Evolutionary conservation across 2,888 invertebrate genomes (phyloP).

Genomic region (Plebejus argus): DNA sequence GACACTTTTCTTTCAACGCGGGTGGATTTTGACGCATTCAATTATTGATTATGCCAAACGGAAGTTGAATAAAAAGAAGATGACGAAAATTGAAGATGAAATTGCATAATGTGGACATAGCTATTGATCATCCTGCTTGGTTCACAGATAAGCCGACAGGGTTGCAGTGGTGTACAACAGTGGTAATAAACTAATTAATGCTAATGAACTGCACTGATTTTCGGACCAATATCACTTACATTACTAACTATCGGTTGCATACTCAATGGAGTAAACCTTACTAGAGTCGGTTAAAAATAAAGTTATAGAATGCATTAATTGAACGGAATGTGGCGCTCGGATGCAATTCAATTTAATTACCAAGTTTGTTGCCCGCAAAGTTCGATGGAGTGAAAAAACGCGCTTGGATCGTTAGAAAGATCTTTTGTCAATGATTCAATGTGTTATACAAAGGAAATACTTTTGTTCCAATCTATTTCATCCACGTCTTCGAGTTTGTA

Average conservation of each 20-base stretch:
- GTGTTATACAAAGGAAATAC: neutral
- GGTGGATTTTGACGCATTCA: too few relatives aligned
- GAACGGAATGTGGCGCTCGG: conserved; percentile 15
- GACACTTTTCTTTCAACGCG: too few relatives aligned
- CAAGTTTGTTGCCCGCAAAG: conserved; percentile 27
- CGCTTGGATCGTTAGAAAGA: neutral
- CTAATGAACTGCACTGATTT: too few relatives aligned
- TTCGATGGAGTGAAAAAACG: conserved; percentile 28
- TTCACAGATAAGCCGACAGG: too few relatives aligned
- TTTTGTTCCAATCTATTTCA: neutral
- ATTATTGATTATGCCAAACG: too few relatives aligned
- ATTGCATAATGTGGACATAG: too few relatives aligned
- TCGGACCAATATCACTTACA: too few relatives aligned
- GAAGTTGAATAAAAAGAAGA: too few relatives aligned
- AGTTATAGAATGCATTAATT: conserved; percentile 6
- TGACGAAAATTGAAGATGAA: too few relatives aligned
- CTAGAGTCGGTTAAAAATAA: conserved; percentile 18
- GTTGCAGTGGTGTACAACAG: too few relatives aligned
- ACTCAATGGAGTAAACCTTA: neutral
- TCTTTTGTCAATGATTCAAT: conserved; percentile 21
- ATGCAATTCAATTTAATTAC: conserved; percentile 31
- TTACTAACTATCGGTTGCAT: neutral
- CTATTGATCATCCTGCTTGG: too few relatives aligned
- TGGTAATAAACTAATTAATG: too few relatives aligned
- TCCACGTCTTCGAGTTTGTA: neutral